phyloP scores from a whole-genome alignment of 2,888 invertebrate species.

The Pandemis cinnamomeana region DNA sequence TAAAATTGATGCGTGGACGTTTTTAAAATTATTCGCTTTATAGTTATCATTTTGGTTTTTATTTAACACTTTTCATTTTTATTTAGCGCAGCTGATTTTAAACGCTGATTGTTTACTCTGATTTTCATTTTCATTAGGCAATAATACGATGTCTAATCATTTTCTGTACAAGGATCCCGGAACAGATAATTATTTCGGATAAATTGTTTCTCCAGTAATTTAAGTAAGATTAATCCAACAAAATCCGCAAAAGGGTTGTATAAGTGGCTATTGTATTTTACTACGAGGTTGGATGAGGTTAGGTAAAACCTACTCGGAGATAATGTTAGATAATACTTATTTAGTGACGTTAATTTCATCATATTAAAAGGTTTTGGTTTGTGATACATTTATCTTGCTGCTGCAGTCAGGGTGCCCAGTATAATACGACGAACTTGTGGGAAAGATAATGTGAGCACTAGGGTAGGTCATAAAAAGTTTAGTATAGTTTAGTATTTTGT shows the following conservation, averaged over 20 bases:
- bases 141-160: background rate
- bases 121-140: background rate
- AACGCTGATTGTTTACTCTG: too few relatives aligned
- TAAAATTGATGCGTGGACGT: too few relatives aligned
- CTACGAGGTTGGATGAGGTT: conserved; percentile 2
- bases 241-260: conserved; percentile 27
- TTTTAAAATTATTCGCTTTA: too few relatives aligned
- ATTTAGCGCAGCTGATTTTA: too few relatives aligned
- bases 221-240: conserved; percentile 21
- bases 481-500: too few relatives aligned
- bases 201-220: conserved; percentile 13
- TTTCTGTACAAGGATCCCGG: background rate
- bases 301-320: conserved; percentile 7
- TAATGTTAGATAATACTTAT: conserved; percentile 14
- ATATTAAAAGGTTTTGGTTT: background rate
- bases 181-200: conserved; percentile 1
- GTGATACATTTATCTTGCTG: background rate
- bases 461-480: too few relatives aligned
- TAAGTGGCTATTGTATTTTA: conserved; percentile 10
- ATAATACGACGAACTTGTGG: too few relatives aligned
- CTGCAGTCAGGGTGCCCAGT: too few relatives aligned
- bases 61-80: too few relatives aligned
- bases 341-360: background rate
- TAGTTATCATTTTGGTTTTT: too few relatives aligned
- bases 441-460: too few relatives aligned